Evolutionary conservation across 2,797 vertebrate species (phyloP), one percentile per base, ranked within the genome.

Genomic region (Hafferia zeledoni): DNA sequence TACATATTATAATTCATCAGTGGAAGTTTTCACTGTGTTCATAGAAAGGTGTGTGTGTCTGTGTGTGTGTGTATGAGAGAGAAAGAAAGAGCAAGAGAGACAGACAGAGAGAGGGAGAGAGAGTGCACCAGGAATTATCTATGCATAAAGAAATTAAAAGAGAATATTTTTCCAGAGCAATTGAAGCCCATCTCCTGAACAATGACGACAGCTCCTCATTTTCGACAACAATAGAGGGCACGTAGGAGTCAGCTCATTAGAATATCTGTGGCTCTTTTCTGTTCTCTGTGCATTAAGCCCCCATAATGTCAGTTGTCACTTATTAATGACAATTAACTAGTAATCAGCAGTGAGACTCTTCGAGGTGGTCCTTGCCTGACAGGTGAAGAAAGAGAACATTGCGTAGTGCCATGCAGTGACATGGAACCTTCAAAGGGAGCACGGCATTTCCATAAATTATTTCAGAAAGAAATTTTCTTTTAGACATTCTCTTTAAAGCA

Each of bases 281-380:
- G 97, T 98, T 98, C 98, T 98, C 97, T 98, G 97, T 97, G 97
- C 97, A 98, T 98, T 98, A 98, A 98, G 98, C 97, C 97, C 97
- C 98, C 97, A 96, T 98, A 98, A 98, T 98, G 98, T 98, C 98
- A 98, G 97, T 98, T 98, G 98, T 98, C 98, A 98, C 98, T 98
- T 98, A 98, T 98, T 98, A 98, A 98, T 98, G 98, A 98, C 98
- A 98, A 98, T 98, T 98, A 98, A 98, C 98, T 98, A 98, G 98
- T 98, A 98, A 98, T 98, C 98, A 98, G 98, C 98, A 96, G 97
- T 97, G 98, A 98, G 97, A 98, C 97, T 98, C 98, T 98, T 98
- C 97, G 98, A 98, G 97, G 98, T 98, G 98, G 98, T 98, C 98
- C 97, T 97, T 90, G 97, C 96, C 97, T 98, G 98, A 98, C 98